Base-by-base conservation (phyloP, 1,140 invertebrate genomes). In the Nephotettix cincticeps region DNA sequence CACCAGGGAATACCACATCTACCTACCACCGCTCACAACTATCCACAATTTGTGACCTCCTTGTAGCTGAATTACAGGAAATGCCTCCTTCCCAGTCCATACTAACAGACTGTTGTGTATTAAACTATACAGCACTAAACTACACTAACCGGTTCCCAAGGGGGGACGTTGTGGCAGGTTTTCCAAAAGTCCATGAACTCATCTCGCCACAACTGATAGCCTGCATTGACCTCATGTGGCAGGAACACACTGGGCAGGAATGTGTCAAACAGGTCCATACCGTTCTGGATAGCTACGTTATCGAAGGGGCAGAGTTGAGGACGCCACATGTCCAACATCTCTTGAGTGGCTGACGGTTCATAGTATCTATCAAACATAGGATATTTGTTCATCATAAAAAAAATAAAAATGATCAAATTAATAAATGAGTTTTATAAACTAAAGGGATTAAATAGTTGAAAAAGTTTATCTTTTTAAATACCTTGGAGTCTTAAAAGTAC, bases 291-390 rank as follows among this genome's bases (percentile, higher is more conserved):
- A 75, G 85, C 82, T 69, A 78, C 68, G 72, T 71, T 73, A 76
- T 90, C 89, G 79, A 93, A 82, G 69, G 93, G 88, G 82, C 90
- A 91, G 75, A 95, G 77, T 69, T 86, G 83, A 17, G 95, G 94
- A 66, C 91, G 83, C 76, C 93, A 87, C 81, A 94, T 90, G 73
- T 93, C 92, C 68, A 98, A 79, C 76, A 98, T 96, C 83, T 98
- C 95, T 81, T 90, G 86, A 0, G 94, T 96, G 0, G 94, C 88
- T 21, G 82, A 80, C 21, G 86, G 76, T 3, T 89, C 84, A 77
- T 95, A 95, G 80, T 93, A 95, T 40, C 89, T 92, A 78, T 45
- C 79, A 77, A 69, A 77, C 69, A 27, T 21, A 54, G 25, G 81
- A 81, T 32, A 68, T 75, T 73, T 65, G 27, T 58, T 40, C 27